Conservation (phyloP, 2,888 invertebrate genomes). For the Cryptocheilus praepositus region DNA sequence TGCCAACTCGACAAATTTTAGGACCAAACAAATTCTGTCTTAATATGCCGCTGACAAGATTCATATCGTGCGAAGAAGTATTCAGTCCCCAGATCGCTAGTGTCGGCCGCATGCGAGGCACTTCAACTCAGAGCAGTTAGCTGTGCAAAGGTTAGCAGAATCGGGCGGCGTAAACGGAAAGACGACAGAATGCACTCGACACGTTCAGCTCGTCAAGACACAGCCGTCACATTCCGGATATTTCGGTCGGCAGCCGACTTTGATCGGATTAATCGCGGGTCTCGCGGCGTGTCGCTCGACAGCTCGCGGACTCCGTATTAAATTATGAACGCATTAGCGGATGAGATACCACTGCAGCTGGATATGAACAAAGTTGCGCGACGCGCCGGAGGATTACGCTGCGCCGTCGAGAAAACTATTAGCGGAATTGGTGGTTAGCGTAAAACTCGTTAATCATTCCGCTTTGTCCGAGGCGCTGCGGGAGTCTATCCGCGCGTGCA, state of each 20-base stretch:
- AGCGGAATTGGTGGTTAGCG: slow-evolving; percentile 42
- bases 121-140: too few relatives aligned
- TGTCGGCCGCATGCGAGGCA: too few relatives aligned
- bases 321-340: slow-evolving; percentile 55
- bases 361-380: slow-evolving; percentile 44
- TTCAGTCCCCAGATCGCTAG: too few relatives aligned
- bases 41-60: too few relatives aligned
- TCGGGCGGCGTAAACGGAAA: too few relatives aligned
- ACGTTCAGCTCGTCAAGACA: too few relatives aligned
- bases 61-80: too few relatives aligned
- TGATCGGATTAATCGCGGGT: slow-evolving; percentile 4
- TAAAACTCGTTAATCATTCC: slow-evolving; percentile 48
- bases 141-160: too few relatives aligned
- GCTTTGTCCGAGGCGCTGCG: slow-evolving; percentile 25
- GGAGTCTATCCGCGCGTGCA: slow-evolving; percentile 10
- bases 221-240: too few relatives aligned
- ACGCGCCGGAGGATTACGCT: slow-evolving; percentile 34
- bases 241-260: neutral
- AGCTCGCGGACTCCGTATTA: slow-evolving; percentile 23
- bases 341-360: slow-evolving; percentile 45
- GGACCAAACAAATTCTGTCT: too few relatives aligned
- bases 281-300: slow-evolving; percentile 10
- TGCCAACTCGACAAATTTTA: too few relatives aligned
- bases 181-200: too few relatives aligned
- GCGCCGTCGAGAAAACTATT: slow-evolving; percentile 37